Evolutionary conservation across 2,113 vertebrate genomes (phyloP).

Genomic region (Channa argus): DNA sequence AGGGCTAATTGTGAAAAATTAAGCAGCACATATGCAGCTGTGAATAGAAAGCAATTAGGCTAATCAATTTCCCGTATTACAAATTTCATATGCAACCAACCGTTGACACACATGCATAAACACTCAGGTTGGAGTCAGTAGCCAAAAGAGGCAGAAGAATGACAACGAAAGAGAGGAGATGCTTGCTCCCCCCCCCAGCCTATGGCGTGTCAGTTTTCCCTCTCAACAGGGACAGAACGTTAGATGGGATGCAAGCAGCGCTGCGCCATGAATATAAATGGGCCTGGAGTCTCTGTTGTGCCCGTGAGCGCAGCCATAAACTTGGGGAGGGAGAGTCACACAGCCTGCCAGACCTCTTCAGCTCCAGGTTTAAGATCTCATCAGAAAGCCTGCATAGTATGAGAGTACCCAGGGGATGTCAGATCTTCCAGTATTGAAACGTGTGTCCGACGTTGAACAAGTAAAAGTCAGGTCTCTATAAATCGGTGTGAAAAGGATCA

Average conservation of each 20-base stretch:
- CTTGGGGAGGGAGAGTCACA: conserved; percentile 18
- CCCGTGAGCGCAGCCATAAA: conserved; percentile 64
- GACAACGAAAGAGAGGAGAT: conserved; percentile 41
- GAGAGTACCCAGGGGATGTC: not conserved
- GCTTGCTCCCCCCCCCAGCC: not conserved
- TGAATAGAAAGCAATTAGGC: conserved; percentile 48
- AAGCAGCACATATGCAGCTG: conserved; percentile 24
- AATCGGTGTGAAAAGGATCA: conserved; percentile 42
- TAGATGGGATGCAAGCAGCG: conserved; percentile 53
- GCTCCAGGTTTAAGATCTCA: conserved; percentile 40
- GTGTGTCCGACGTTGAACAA: not conserved
- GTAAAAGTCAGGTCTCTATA: conserved; percentile 22
- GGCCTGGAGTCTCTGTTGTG: conserved; percentile 48
- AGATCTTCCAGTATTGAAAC: not conserved
- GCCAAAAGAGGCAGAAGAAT: conserved; percentile 51
- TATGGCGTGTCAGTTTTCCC: conserved; percentile 62
- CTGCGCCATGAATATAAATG: conserved; percentile 75
- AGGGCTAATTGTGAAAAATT: conserved; percentile 66
- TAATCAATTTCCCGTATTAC: conserved; percentile 49
- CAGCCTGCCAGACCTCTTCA: conserved; percentile 23
- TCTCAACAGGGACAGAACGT: conserved; percentile 68
- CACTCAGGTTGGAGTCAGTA: conserved; percentile 46
- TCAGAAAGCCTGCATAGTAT: conserved; percentile 5
- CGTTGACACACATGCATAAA: conserved; percentile 37
- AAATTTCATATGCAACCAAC: conserved; percentile 26